phyloP scores from a whole-genome alignment of 2,797 vertebrate genomes.

The Oreonectes daqikongensis region DNA sequence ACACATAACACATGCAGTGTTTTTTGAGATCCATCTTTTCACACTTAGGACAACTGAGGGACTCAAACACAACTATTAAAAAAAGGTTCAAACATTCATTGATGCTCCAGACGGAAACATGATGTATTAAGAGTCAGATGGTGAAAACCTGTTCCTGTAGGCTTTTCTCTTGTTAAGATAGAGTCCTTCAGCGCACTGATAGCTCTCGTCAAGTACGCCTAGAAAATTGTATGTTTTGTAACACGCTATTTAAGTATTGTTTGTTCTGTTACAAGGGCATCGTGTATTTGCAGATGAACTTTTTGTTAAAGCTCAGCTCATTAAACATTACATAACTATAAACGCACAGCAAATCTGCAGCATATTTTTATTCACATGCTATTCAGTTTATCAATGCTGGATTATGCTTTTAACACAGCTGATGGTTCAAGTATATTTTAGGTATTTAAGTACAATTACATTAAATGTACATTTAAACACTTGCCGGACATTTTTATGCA shows the following conservation, averaged over 20 bases:
- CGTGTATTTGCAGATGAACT: background rate
- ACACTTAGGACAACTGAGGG: no score
- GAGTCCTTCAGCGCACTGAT: background rate
- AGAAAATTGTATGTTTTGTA: background rate
- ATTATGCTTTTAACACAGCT: background rate
- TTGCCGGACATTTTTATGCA: no score
- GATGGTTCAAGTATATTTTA: no score
- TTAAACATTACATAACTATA: background rate
- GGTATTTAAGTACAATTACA: no score
- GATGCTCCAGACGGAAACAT: no score
- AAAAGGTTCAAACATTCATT: no score
- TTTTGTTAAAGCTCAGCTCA: background rate
- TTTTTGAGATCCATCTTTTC: no score
- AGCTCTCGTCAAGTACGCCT: background rate
- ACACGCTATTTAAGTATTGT: background rate
- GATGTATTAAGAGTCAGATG: no score
- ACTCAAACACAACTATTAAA: no score
- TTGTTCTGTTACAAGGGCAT: background rate
- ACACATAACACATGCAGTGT: no score
- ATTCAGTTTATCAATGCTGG: background rate
- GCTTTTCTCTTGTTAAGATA: background rate
- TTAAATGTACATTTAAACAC: no score
- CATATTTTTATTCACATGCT: background rate
- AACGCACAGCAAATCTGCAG: background rate
- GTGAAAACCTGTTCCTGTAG: no score